Percentiles rank a stretch among this genome's conserved stretches.
Conservation (phyloP, 2,797 vertebrate genomes). For the Semaprochilodus insignis region DNA sequence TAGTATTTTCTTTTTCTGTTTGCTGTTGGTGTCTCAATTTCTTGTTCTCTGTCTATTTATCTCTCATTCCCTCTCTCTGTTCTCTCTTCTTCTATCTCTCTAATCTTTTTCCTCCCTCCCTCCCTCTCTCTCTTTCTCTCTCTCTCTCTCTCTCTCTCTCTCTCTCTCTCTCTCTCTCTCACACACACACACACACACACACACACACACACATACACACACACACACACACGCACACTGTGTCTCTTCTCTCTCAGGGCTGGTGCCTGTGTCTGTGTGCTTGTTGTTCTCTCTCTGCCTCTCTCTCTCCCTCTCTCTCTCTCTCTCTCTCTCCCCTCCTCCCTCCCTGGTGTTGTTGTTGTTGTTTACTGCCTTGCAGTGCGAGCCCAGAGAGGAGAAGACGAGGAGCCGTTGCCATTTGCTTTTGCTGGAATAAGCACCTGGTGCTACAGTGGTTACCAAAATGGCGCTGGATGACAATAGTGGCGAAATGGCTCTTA, state of each 20-base stretch:
- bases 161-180: slow-evolving; percentile 20
- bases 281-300: slow-evolving; percentile 48
- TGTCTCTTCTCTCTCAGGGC: slow-evolving; percentile 28
- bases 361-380: slow-evolving; percentile 62
- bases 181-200: slow-evolving; percentile 15
- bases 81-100: background rate
- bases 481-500: slow-evolving; percentile 52
- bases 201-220: slow-evolving; percentile 22
- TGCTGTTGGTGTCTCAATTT: slow-evolving; percentile 55
- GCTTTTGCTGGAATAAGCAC: slow-evolving; percentile 74
- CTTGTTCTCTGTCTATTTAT: slow-evolving; percentile 10
- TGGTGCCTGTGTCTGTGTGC: slow-evolving; percentile 51
- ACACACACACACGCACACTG: slow-evolving; percentile 5
- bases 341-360: slow-evolving; percentile 56
- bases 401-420: slow-evolving; percentile 58
- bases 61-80: slow-evolving; percentile 53
- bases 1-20: slow-evolving; percentile 33
- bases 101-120: slow-evolving; percentile 22
- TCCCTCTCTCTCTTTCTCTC: slow-evolving; percentile 40
- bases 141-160: slow-evolving; percentile 44
- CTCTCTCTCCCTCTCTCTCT: slow-evolving; percentile 32
- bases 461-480: slow-evolving; percentile 67
- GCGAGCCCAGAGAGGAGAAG: slow-evolving; percentile 52
- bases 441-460: slow-evolving; percentile 72
- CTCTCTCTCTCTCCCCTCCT: slow-evolving; percentile 30